Base-by-base conservation (phyloP, 1,140 invertebrate genomes). In the Drosophila persimilis region DNA sequence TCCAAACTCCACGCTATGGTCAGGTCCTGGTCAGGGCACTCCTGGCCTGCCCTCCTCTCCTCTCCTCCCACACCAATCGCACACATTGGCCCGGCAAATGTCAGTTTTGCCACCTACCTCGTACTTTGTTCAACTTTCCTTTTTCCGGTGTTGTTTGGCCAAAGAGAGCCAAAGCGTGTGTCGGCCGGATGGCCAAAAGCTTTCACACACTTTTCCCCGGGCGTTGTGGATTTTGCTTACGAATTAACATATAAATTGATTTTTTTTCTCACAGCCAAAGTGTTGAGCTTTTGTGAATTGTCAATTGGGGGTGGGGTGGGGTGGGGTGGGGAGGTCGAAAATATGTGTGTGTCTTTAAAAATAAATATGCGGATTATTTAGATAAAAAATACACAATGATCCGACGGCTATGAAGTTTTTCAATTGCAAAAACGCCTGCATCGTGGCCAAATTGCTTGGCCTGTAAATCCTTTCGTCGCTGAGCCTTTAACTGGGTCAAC, bases 211-310 rank as follows among this genome's bases (percentile, higher is more conserved):
- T 51, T 48, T 48, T 39, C 50, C 56, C 43, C n/a, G 17, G 47
- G 35, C 53, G 45, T 57, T 73, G 48, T 72, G 74, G 80, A 76
- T 63, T 83, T 88, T 79, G 61, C 71, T 76, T 66, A 79, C 79
- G 76, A 88, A 88, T 88, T 88, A 88, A 88, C 83, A 88, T 88
- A 88, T 88, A 88, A 88, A 88, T 88, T 88, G 83, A 88, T 88
- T 88, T 88, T 17, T 89, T 17, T 89, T 63, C 44, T 61, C 64
- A 57, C 53, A 35, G 51, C 50, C 75, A 88, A 81, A 83, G 78
- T 79, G 78, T 83, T 83, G 60, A 64, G 64, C 64, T 63, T 69
- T 66, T 72, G 54, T 79, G 72, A 55, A 79, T 75, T 86, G 73
- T 71, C 73, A 77, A 75, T 67, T 13, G 11, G 35, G 71, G 20